Evolutionary conservation across 2,888 invertebrate genomes (phyloP), one percentile per base, ranked within the genome.

Genomic region (Megaustenia siamemsis): DNA sequence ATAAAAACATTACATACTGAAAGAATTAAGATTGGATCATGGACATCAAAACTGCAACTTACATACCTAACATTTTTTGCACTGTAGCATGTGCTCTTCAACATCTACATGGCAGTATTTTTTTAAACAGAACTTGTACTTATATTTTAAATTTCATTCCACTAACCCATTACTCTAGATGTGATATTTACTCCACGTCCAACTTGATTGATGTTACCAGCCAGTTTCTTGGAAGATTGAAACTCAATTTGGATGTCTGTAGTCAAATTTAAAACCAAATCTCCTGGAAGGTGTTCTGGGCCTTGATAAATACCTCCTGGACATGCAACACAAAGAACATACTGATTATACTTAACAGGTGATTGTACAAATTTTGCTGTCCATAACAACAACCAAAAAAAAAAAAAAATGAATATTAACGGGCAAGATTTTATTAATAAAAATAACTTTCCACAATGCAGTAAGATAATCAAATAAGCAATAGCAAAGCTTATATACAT

Each of bases 251-350:
- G 45, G 1, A 35, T n/a, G 71, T 38, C 38, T 24, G 24, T n/a
- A 3, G 56, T 53, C 28, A 38, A 45, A 28, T 38, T 69, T 3
- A 71, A 1, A 40, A 81, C 69, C 53, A 56, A 3, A 18, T 81
- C 81, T 10, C 32, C 71, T n/a, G 81, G 81, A n/a, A 81, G 56
- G 24, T 63, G 38, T n/a, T n/a, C 63, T 78, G 78, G 66, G 32
- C 43, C 32, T 21, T 3, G 24, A 56, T 28, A 18, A 35, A 63
- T 5, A 18, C 78, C 78, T 43, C 40, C 78, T 69, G 24, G 18
- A 69, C 24, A 40, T 69, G 24, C 12, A 38, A 69, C 21, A 63
- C 8, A 38, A 68, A 68, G 0, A 69, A 69, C 40, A 3, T 21
- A 40, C 8, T 24, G 24, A 38, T 40, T 40, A 1, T 24, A 32